Base-by-base conservation (phyloP, 2,113 vertebrate genomes). In the Corynorhinus townsendii region DNA sequence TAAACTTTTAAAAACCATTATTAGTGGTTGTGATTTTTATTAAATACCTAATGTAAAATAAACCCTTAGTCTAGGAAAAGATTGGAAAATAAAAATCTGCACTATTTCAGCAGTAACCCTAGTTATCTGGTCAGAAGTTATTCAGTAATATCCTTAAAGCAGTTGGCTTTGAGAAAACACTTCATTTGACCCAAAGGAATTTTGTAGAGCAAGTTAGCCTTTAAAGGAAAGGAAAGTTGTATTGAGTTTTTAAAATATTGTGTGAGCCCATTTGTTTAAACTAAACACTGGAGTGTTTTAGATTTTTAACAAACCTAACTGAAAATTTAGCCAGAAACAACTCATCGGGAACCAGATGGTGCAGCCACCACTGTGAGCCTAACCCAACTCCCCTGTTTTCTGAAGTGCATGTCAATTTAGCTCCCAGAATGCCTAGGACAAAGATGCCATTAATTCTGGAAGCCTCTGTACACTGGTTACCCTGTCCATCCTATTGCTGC, bases 251-350 rank as follows among this genome's bases (percentile, higher is more conserved):
- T 90, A 22, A 86, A 94, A 89, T 56, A 85, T 45, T 89, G 24
- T 85, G 47, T 94, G 89, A 96, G 59, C 83, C 91, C 81, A 82
- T 96, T 96, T 97, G 91, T 96, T 97, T 95, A 93, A 96, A 89
- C 49, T n/a, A 95, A 95, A 96, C 83, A 83, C 91, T 71, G 40
- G 86, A 95, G 49, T 95, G 56, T 83, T 95, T 95, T 91, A 91
- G 84, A 72, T 91, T 95, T 96, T 96, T 97, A 96, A 96, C 94
- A 89, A 97, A 90, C 83, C 89, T 95, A 97, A 80, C 75, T 83
- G 96, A 95, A 96, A 95, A 96, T 92, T 96, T 93, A 89, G 89
- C 93, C 95, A 93, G 96, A 97, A 96, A 97, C 93, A 97, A 91
- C 89, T 97, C 95, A 87, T 87, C 96, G 75, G 93, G 84, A 96